Base-by-base conservation (phyloP, 2,797 vertebrate species). In the Myioborus melanocephalus region DNA sequence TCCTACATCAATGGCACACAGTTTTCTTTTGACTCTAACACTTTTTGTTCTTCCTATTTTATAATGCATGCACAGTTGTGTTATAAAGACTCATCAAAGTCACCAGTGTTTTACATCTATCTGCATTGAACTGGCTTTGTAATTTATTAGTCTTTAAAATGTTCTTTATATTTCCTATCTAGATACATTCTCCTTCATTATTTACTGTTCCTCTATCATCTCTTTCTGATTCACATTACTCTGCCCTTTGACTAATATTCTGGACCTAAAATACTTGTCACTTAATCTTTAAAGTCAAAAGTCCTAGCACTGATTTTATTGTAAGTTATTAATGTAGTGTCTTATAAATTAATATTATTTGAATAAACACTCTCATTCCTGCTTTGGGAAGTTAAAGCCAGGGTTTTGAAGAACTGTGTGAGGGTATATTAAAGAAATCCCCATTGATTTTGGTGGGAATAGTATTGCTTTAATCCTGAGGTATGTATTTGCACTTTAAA, bases 11-110 rank as follows among this genome's bases (percentile, higher is more conserved):
- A 80, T 93, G 87, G 71, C 39, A 83, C n/a, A 76, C 9, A 73
- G 47, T 77, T 95, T 95, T 87, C 93, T 89, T 95, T 97, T 92
- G 76, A 86, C 56, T 96, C 34, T 8, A 72, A 75, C 60, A 20
- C 2, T 84, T 97, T 97, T 95, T 96, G 68, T 95, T 95, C 93
- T 90, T 87, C 30, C 47, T 94, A 3, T 94, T 96, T 94, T 91
- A 96, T 91, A 93, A 96, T 94, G 69, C 57, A 94, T 93, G 72
- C 73, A 89, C 85, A 73, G 39, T 87, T 95, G 75, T 92, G 78
- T 84, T 88, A 83, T 92, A 97, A 97, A 95, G 94, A 84, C 76
- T 96, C 93, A 97, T 96, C 96, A 97, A 96, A 97, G 93, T 89
- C 89, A 93, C 59, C 27, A 94, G 80, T 89, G 89, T 94, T 96